Evolutionary conservation across 2,113 vertebrate genomes (phyloP).

Genomic region (Etia nguti): DNA sequence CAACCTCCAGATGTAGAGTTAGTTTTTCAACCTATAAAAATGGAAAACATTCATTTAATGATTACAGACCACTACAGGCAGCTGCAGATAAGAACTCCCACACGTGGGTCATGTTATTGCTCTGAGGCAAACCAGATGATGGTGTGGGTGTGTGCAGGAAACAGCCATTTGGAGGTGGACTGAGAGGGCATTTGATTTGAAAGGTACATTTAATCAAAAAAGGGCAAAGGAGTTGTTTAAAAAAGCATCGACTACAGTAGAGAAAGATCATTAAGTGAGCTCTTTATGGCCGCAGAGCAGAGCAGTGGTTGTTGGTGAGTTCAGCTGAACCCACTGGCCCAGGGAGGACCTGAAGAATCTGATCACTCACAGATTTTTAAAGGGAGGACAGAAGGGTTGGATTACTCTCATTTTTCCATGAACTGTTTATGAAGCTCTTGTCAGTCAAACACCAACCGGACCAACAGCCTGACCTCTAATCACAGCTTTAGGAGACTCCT

Average conservation of each 20-base stretch:
- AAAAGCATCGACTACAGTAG: background rate
- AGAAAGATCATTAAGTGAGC: background rate
- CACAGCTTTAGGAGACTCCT: background rate
- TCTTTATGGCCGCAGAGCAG: background rate
- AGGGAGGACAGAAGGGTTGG: background rate
- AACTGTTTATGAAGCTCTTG: background rate
- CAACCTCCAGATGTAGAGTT: background rate
- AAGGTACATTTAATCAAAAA: background rate
- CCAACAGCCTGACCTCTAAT: slow-evolving; percentile 11
- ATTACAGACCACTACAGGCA: background rate
- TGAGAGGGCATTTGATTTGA: background rate
- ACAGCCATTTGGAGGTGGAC: background rate
- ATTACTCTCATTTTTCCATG: background rate
- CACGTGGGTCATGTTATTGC: background rate
- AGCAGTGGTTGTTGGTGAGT: slow-evolving; percentile 29
- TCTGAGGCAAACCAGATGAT: slow-evolving; percentile 13
- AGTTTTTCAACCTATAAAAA: fast-evolving
- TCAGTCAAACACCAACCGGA: slow-evolving; percentile 8
- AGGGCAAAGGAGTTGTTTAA: background rate
- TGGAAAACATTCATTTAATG: background rate
- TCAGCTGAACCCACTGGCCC: slow-evolving; percentile 17
- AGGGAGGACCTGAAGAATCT: background rate
- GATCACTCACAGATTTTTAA: background rate
- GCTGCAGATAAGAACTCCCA: slow-evolving; percentile 26
- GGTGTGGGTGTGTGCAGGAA: background rate